Base-by-base conservation (phyloP, 2,888 invertebrate species). In the Catocala fraxini region DNA sequence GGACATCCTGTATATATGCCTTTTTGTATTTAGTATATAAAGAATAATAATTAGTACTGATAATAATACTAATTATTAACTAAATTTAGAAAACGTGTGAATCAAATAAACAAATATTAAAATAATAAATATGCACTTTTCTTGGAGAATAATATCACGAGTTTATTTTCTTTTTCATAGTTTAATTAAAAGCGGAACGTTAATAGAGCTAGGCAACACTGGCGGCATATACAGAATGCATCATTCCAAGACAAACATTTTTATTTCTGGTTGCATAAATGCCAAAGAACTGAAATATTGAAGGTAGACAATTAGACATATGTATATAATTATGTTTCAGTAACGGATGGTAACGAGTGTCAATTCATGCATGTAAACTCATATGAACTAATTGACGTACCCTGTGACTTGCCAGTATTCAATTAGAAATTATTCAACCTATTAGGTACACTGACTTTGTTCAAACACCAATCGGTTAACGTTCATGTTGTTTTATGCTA, bases 341-440 rank as follows among this genome's bases (percentile, higher is more conserved):
- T 13, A 46, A 55, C 33, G 34, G 42, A 49, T 12, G 6, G 12
- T 6, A 46, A 46, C 45, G 45, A 7, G 13, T 46, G 13, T 46
- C 13, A 34, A 46, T 68, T 49, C 63, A 52, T 70, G 13, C 45
- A 9, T 42, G 13, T 46, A 46, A 13, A 15, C 1, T 13, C 12
- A 68, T 47, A 68, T 57, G 48, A 48, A 59, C 59, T 62, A 59
- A 68, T 56, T 72, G 72, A 47, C 56, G 49, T 55, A 62, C 62
- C 53, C 47, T 45, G 59, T 43, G 45, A 42, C 54, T 62, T 52
- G 72, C 63, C 72, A 71, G 53, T 53, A 51, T 42, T 55, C 43
- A 25, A 57, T 57, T 5, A 39, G 4, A 39, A 39, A 7, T 39
- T 39, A 9, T 39, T 0, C 35, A 39, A 39, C 9, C 35, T 6